Evolutionary conservation across 2,797 vertebrate genomes (phyloP).

Genomic region (Columba guinea): DNA sequence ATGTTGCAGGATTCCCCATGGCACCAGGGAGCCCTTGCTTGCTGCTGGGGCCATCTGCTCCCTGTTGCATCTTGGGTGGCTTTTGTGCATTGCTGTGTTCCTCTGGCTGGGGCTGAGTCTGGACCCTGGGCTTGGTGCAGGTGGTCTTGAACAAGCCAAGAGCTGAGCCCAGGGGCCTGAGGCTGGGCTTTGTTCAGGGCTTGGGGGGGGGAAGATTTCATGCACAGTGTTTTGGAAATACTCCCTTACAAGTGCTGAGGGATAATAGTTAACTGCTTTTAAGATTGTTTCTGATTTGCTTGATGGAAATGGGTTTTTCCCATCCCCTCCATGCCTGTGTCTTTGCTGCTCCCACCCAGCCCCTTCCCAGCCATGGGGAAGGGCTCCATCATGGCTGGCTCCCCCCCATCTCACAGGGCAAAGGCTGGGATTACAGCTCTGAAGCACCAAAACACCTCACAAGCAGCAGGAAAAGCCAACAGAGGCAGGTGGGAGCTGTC

Average conservation of each 20-base stretch:
- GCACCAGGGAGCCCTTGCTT: rapidly evolving
- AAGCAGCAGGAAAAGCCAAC: neutral
- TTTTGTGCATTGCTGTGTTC: neutral
- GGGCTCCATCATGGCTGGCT: neutral
- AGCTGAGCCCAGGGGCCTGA: too few relatives aligned
- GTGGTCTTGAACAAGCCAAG: neutral
- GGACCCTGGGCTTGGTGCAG: neutral
- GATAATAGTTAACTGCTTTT: neutral
- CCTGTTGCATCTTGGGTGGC: neutral
- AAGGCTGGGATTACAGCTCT: neutral
- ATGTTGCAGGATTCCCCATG: neutral
- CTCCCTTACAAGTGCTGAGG: neutral
- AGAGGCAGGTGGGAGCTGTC: neutral
- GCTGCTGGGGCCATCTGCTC: neutral
- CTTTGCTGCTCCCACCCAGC: neutral
- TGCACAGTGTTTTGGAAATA: neutral
- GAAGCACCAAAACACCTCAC: rapidly evolving
- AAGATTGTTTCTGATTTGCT: neutral
- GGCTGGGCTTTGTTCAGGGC: neutral
- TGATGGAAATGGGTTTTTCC: neutral
- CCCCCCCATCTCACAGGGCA: neutral
- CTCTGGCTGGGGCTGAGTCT: neutral
- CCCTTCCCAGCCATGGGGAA: rapidly evolving
- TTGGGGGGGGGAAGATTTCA: too few relatives aligned
- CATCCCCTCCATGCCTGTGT: neutral